Conservation (phyloP, 2,888 invertebrate species). For the Aromia moschata region DNA sequence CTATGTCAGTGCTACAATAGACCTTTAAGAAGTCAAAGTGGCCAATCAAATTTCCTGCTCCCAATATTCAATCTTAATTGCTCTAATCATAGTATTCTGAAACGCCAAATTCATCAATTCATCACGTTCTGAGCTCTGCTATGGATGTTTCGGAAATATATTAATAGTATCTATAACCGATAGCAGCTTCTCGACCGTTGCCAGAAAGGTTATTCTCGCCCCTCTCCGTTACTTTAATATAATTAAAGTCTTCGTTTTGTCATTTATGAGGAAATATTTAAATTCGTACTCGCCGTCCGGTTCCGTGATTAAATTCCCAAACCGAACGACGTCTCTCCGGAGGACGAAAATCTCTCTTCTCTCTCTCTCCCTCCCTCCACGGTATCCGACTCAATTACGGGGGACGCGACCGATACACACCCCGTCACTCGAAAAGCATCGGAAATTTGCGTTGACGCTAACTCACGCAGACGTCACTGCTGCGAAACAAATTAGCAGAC, state of each 20-base stretch:
- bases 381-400: conserved; percentile 15
- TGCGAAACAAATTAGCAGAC: conserved; percentile 12
- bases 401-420: conserved; percentile 4
- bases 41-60: too few species aligned
- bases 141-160: too few species aligned
- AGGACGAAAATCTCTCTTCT: conserved; percentile 2
- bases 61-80: too few species aligned
- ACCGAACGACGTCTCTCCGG: conserved; percentile 13
- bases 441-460: conserved; percentile 20
- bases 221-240: conserved; percentile 32
- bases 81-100: too few species aligned
- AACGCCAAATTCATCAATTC: too few species aligned
- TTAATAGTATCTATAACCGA: too few species aligned
- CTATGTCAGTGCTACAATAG: too few species aligned
- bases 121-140: too few species aligned
- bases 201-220: too few species aligned
- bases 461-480: conserved; percentile 12
- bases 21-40: too few species aligned
- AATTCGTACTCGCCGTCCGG: conserved; percentile 3
- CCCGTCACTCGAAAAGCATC: conserved; percentile 15
- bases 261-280: conserved; percentile 23
- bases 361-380: conserved; percentile 2
- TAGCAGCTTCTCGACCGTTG: too few species aligned
- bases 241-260: conserved; percentile 19
- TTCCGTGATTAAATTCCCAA: conserved; percentile 18